These are phyloP conservation scores for Cyrtorhinus lividipennis DNA, from an alignment of 1,140 invertebrate genomes.

Conservation along the genomic window DNA sequence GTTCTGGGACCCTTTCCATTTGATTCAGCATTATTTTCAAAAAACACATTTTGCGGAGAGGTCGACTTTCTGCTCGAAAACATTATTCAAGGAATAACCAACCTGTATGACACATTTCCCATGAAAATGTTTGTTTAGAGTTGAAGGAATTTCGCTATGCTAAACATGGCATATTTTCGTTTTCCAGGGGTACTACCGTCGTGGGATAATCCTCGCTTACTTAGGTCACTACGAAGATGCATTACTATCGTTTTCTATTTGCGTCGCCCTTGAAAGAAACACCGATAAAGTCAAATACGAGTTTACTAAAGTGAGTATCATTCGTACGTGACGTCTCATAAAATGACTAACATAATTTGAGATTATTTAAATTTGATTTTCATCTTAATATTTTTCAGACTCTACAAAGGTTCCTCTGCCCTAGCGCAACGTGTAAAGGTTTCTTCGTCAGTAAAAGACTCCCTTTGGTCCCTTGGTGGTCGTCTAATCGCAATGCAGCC, in stretches of 20 bases:
- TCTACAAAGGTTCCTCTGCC: constrained; percentile 23
- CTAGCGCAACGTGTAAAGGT: constrained; percentile 23
- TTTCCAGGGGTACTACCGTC: constrained; percentile 48
- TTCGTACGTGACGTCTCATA: background rate
- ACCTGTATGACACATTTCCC: no score
- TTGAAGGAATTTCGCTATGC: no score
- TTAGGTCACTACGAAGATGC: constrained; percentile 51
- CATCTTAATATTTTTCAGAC: no score
- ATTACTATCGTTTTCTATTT: constrained; percentile 44
- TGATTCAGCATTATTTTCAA: no score
- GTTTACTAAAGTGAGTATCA: constrained; percentile 32
- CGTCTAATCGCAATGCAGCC: background rate
- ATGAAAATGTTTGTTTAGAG: no score
- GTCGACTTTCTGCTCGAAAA: no score
- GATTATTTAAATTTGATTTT: background rate
- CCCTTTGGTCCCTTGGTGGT: constrained; percentile 14
- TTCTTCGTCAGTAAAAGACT: background rate
- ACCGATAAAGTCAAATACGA: constrained; percentile 28
- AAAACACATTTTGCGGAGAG: no score
- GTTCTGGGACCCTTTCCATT: no score
- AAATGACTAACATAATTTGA: background rate
- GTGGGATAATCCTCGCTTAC: constrained; percentile 44
- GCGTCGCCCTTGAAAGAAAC: constrained; percentile 38
- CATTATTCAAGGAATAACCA: no score
- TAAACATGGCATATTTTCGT: constrained; percentile 16